Evolutionary conservation across 2,797 vertebrate species (phyloP).

Genomic region (Sternotherus odoratus): DNA sequence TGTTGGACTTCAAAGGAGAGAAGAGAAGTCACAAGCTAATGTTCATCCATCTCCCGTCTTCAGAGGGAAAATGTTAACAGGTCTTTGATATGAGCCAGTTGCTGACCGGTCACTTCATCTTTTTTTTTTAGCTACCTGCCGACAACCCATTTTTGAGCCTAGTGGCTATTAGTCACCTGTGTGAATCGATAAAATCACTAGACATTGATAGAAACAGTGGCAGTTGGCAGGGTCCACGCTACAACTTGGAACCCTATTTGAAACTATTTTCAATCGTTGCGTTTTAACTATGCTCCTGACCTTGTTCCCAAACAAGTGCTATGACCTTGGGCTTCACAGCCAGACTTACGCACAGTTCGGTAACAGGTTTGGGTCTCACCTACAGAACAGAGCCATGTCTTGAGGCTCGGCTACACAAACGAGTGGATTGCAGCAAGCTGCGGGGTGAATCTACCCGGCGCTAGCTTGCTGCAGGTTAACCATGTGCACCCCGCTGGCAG

Average conservation of each 20-base stretch:
- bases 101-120: conserved; percentile 57
- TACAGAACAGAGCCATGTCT: not conserved
- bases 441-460: not conserved
- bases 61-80: conserved; percentile 65
- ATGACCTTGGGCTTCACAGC: not conserved
- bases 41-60: conserved; percentile 74
- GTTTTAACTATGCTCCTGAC: conserved; percentile 36
- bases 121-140: conserved; percentile 54
- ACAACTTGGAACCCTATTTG: not conserved
- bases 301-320: conserved; percentile 15
- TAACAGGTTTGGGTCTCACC: not conserved
- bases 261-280: conserved; percentile 41
- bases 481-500: not conserved
- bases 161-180: conserved; percentile 23
- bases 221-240: not conserved
- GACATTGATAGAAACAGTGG: conserved; percentile 9
- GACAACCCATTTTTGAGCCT: conserved; percentile 12
- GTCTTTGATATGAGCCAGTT: conserved; percentile 79
- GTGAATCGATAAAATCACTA: conserved; percentile 35
- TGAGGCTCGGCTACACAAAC: not conserved
- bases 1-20: conserved; percentile 83
- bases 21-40: conserved; percentile 72
- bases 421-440: not conserved
- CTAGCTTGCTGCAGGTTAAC: not conserved
- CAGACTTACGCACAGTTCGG: not conserved